These are phyloP conservation scores for Campoletis sonorensis DNA, from an alignment of 1,140 invertebrate genomes.

Conservation along the genomic window DNA sequence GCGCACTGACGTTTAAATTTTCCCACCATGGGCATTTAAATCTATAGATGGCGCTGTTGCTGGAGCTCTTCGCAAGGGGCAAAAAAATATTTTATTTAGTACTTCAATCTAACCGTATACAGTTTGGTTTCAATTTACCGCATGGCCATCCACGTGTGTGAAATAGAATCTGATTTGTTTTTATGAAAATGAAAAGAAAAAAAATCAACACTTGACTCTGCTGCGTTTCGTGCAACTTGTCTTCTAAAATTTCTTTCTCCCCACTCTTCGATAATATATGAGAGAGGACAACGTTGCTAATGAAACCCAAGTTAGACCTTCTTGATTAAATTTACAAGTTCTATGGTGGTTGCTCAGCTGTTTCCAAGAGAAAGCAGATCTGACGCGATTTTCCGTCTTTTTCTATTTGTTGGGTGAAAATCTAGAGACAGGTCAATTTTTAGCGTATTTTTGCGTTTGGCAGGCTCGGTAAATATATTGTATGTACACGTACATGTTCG, in stretches of 20 bases:
- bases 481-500: background rate
- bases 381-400: background rate
- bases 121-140: too few relatives aligned
- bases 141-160: too few relatives aligned
- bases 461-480: background rate
- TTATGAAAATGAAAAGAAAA: too few relatives aligned
- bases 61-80: too few relatives aligned
- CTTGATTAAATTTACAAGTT: background rate
- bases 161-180: too few relatives aligned
- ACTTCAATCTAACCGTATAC: too few relatives aligned
- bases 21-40: too few relatives aligned
- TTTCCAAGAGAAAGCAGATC: conserved; percentile 59
- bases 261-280: background rate
- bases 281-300: background rate
- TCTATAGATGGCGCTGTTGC: too few relatives aligned
- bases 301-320: background rate
- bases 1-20: too few relatives aligned
- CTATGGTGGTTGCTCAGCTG: conserved; percentile 65
- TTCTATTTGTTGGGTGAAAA: too few relatives aligned
- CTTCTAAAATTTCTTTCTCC: background rate
- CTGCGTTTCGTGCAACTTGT: background rate
- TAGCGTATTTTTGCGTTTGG: background rate
- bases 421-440: background rate
- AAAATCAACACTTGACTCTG: too few relatives aligned
- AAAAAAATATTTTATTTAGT: too few relatives aligned